phyloP scores from a whole-genome alignment of 2,113 vertebrate genomes.

The Tetraodon nigroviridis region DNA sequence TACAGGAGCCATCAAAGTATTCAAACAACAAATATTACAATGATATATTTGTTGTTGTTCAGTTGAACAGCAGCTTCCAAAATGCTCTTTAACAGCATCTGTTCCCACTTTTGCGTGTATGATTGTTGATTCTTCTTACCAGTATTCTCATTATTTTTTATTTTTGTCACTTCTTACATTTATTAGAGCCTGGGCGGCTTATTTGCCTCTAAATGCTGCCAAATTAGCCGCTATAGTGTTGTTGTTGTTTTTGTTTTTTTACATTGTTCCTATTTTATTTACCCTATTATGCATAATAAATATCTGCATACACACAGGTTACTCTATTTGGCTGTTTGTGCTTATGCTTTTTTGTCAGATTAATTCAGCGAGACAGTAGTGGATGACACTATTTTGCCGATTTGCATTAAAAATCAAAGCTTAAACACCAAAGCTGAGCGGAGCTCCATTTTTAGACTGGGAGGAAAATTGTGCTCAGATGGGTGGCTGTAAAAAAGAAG shows the following conservation, averaged over 20 bases:
- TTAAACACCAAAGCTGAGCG: slow-evolving; percentile 25
- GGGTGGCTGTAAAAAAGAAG: background rate
- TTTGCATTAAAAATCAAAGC: slow-evolving; percentile 46
- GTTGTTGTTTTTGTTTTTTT: background rate
- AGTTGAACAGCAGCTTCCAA: too few species aligned
- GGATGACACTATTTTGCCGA: slow-evolving; percentile 35
- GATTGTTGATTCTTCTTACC: too few species aligned
- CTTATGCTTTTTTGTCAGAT: slow-evolving; percentile 26
- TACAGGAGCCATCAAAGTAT: too few species aligned
- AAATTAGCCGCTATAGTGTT: background rate
- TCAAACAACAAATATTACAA: too few species aligned
- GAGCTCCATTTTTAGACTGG: slow-evolving; percentile 20
- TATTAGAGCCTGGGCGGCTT: background rate
- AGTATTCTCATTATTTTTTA: too few species aligned
- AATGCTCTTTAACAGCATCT: too few species aligned
- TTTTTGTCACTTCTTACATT: too few species aligned
- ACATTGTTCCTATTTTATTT: slow-evolving; percentile 7
- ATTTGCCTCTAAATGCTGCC: background rate
- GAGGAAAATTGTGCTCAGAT: slow-evolving; percentile 14
- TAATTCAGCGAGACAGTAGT: slow-evolving; percentile 36
- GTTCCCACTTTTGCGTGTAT: too few species aligned
- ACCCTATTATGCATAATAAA: background rate
- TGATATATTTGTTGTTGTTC: too few species aligned
- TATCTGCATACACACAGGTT: too few species aligned
- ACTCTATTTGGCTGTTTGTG: slow-evolving; percentile 4